Evolutionary conservation across 1,140 invertebrate species (phyloP), one percentile per base, ranked within the genome.

Genomic region (Phortica variegata): DNA sequence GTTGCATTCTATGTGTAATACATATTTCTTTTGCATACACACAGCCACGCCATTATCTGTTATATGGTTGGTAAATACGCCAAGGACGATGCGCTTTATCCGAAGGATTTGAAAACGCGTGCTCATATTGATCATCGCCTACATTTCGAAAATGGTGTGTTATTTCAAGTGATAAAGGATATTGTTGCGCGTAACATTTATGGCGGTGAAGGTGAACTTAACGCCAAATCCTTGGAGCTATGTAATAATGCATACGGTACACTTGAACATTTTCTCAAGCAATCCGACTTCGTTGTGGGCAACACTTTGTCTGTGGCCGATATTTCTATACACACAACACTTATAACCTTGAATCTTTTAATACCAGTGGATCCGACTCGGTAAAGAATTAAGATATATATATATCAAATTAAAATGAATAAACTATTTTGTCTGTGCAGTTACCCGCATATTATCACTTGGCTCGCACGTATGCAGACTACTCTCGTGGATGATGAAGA

Each of bases 1-100:
- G 18, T 44, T 49, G 7, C 8, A n/a, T 10, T 41, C 8, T 20
- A 41, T 38, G 8, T 12, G 9, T 36, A 0, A 29, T 19, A 13
- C 7, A 41, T 19, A 26, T 15, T 12, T 42, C 18, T 9, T 3
- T 43, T 15, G 26, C n/a, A 19, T 8, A 20, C n/a, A 5, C 31
- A 23, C 60, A 81, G 87, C 62, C 86, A 87, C 33, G 85, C 87
- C 1, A 89, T 89, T 13, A 78, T 86, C 54, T 68, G 79, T 2
- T 90, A 89, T 65, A 71, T 90, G 54, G 85, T 80, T 7, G 83
- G 84, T 42, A 80, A 85, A 43, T 91, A 90, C 56, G 85, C 81
- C 0, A 81, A 82, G 33, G 81, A 83, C 53, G 78, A 77, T 56
- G 59, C 78, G 1, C 58, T 90, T 1, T 88, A 89, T 66, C 86